Evolutionary conservation across 2,797 vertebrate genomes (phyloP), one percentile per base, ranked within the genome.

Genomic region (Halcyon badia): DNA sequence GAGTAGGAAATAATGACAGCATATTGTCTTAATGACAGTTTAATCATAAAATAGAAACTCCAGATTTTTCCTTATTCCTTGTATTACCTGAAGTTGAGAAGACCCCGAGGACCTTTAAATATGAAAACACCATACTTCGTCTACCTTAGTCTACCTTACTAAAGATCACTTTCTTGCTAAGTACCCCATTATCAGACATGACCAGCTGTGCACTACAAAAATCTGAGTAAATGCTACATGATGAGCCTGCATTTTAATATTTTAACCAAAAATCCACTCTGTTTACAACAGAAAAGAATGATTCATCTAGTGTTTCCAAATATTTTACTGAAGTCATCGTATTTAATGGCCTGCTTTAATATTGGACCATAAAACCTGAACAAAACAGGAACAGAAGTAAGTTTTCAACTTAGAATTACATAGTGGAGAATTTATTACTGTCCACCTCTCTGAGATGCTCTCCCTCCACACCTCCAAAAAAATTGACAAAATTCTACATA

Each of bases 251-350:
- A 1, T 70, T 88, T 88, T 71, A 79, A 57, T 52, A 56, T 77
- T 82, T 92, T 31, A 56, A 68, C 33, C 31, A 14, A 61, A 87
- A 85, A 56, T 14, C 51, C 26, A 9, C 25, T 58, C 58, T 66
- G 20, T 28, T 90, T 41, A 56, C 60, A 60, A 26, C 52, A 87
- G 22, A 93, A 79, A 75, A 83, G 79, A 72, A 62, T 73, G 80
- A 87, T 83, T 93, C 52, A 83, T 54, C 26, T 57, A 64, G 4
- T 77, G 62, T 82, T 96, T 79, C 87, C 71, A 94, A 80, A 89
- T 57, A 48, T 61, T 88, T 81, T 77, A 61, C 49, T 90, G 51
- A 86, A 89, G 22, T 82, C 70, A 64, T 66, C 33, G 1, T 89
- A 77, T n/a, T 94, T 84, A 89, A 89, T 82, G 48, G 18, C 3